Evolutionary conservation across 2,888 invertebrate genomes (phyloP).

Genomic region (Lydus trimaculatus): DNA sequence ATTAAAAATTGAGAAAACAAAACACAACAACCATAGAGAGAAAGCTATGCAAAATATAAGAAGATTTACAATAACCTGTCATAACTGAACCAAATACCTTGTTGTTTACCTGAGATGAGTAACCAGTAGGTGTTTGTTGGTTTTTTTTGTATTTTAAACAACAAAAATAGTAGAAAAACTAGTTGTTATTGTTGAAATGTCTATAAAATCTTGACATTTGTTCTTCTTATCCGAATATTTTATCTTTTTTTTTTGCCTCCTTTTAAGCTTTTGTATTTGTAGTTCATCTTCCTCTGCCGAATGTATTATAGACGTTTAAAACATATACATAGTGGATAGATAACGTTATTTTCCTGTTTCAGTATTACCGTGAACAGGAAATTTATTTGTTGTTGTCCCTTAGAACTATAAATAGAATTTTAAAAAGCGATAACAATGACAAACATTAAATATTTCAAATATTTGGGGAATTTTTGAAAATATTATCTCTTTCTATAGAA

Average conservation of each 20-base stretch:
- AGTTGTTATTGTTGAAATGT: slow-evolving; percentile 3
- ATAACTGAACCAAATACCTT: not conserved
- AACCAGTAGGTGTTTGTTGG: not conserved
- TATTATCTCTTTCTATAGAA: not conserved
- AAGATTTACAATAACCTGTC: slow-evolving; percentile 3
- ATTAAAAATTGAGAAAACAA: not conserved
- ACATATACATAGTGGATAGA: too few species aligned
- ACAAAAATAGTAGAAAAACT: not conserved
- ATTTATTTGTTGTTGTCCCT: slow-evolving; percentile 6
- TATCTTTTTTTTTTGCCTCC: not conserved
- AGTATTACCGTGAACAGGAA: slow-evolving; percentile 1
- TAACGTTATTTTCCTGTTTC: not conserved
- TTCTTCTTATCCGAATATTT: slow-evolving; percentile 2
- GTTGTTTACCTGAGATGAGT: not conserved
- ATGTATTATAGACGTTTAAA: not conserved
- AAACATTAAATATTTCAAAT: not conserved
- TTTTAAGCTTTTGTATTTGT: too few species aligned
- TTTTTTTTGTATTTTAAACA: too few species aligned
- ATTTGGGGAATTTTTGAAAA: not conserved
- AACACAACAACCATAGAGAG: too few species aligned
- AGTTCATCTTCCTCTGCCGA: not conserved
- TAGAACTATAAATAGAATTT: slow-evolving; percentile 1
- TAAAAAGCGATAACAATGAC: not conserved
- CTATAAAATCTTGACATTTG: slow-evolving; percentile 7
- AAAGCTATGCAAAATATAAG: not conserved